Evolutionary conservation across 2,888 invertebrate genomes (phyloP).

Genomic region (Augochlorella aurata): DNA sequence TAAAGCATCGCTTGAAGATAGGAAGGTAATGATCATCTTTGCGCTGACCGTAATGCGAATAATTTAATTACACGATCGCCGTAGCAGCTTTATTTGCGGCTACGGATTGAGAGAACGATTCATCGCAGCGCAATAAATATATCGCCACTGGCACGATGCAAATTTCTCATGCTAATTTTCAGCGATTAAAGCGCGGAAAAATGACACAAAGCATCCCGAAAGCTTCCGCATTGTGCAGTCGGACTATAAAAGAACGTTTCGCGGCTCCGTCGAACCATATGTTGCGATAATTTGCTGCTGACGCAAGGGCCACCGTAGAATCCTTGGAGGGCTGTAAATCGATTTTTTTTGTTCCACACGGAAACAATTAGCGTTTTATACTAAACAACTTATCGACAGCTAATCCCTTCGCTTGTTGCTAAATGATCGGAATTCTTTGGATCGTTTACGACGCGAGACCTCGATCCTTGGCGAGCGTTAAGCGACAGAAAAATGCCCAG

Average conservation of each 20-base stretch:
- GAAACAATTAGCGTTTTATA: conserved; percentile 9
- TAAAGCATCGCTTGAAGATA: too few species aligned
- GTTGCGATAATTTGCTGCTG: background rate
- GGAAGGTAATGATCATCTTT: too few species aligned
- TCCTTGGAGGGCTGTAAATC: background rate
- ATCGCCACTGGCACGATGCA: too few species aligned
- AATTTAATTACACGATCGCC: too few species aligned
- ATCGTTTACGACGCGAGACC: conserved; percentile 6
- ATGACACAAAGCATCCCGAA: background rate
- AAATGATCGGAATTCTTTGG: conserved; percentile 3
- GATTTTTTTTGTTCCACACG: background rate
- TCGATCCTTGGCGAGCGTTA: background rate
- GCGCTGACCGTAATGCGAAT: too few species aligned
- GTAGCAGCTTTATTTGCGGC: too few species aligned
- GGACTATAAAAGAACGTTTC: conserved; percentile 7
- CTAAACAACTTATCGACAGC: conserved; percentile 3
- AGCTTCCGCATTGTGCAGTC: background rate
- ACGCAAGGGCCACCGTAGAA: background rate
- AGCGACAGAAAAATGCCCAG: background rate
- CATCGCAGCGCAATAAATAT: too few species aligned
- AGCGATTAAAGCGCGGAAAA: background rate
- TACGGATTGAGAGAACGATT: too few species aligned
- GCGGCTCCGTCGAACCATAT: background rate
- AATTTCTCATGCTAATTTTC: too few species aligned
- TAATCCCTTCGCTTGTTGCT: conserved; percentile 2